These are phyloP conservation scores for Acanthosoma haemorrhoidale DNA, from an alignment of 2,888 invertebrate genomes.

Conservation along the genomic window DNA sequence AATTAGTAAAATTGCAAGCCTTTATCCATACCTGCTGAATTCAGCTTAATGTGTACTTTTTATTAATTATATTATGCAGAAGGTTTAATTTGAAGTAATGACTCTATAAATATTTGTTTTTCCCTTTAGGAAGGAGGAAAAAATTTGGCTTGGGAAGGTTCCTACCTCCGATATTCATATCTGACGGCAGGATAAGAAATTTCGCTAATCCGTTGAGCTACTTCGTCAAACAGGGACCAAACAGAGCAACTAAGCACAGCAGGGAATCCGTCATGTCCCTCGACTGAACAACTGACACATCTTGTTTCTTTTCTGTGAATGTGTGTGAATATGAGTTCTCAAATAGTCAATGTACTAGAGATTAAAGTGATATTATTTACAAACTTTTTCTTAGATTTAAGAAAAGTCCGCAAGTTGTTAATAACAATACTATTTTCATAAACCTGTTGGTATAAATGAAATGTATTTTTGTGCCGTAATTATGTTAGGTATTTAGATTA, in stretches of 20 bases:
- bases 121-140: conserved; percentile 23
- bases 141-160: conserved; percentile 29
- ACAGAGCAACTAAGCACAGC: conserved; percentile 49
- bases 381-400: background rate
- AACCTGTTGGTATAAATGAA: too few relatives aligned
- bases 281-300: conserved; percentile 52
- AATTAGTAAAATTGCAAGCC: too few relatives aligned
- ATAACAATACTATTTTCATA: too few relatives aligned
- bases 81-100: background rate
- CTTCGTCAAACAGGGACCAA: conserved; percentile 58
- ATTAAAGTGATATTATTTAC: background rate
- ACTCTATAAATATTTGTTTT: background rate
- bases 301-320: too few relatives aligned
- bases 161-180: conserved; percentile 52
- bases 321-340: background rate
- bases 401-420: too few relatives aligned
- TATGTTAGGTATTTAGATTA: too few relatives aligned
- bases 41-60: too few relatives aligned
- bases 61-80: too few relatives aligned
- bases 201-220: conserved; percentile 66
- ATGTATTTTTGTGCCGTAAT: too few relatives aligned
- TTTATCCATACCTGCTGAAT: too few relatives aligned
- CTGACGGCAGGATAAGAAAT: conserved; percentile 50
- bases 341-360: background rate
- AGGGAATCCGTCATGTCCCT: conserved; percentile 63